Base-by-base conservation (phyloP, 2,888 invertebrate species). In the Diarsia brunnea region DNA sequence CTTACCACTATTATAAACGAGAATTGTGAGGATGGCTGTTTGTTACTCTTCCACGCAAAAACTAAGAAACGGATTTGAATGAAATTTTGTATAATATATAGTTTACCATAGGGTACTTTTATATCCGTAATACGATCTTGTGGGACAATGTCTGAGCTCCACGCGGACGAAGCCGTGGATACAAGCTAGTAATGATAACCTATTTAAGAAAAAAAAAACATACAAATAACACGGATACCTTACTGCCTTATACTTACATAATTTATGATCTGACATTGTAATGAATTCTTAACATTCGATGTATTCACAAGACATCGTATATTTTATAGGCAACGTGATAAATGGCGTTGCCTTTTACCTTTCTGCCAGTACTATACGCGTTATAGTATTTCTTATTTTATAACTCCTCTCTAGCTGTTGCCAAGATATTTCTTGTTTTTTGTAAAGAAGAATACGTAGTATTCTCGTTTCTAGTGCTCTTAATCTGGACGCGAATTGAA, bases 261-360 rank as follows among this genome's bases (percentile, higher is more conserved):
- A 75, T 80, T 77, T 80, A 77, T 53, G 38, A 53, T 16, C 27
- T 10, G 10, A 43, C 14, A 51, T 16, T 47, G 31, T 79, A 61
- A 73, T 80, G 60, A 47, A 80, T 61, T 75, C 69, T 19, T 47
- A 61, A 73, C 38, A 73, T 80, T 80, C 27, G 47, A 63, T 61
- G 24, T 81, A 75, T 81, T 81, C 81, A 63, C 51, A 60, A 47
- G 24, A 31, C 53, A 14, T 27, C 43, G 61, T 75, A 66, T 78
- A 81, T 63, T 78, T 75, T 66, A 75, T 61, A 19, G 60, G 4
- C 10, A 27, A 53, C 66, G 75, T 75, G 66, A 78, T 67, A 31
- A 61, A 78, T 75, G 60, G 65, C 51, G 51, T 14, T 61, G 31
- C 45, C n/a, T 60, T 27, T 19, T 19, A 53, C 61, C 47, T 49